A percentile compares a stretch with the other conserved stretches of the same genome.
Evolutionary conservation across 2,797 vertebrate genomes (phyloP).

Genomic region (Philypnodon macrostomus): DNA sequence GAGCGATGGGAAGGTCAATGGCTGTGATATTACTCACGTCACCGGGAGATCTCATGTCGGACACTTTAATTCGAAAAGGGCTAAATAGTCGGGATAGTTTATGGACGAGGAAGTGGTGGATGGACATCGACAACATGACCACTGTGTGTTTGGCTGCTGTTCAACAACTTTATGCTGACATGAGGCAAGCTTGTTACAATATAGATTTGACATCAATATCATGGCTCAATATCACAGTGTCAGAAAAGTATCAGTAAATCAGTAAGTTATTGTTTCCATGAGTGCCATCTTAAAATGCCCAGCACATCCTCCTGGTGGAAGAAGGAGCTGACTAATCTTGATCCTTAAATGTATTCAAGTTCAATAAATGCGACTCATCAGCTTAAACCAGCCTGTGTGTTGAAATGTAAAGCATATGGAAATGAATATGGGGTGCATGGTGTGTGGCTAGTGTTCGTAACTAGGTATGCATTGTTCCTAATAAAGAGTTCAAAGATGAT

Average conservation of each 20-base stretch:
- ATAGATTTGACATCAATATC: background rate
- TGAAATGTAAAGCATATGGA: conserved; percentile 85
- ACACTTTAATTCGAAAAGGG: conserved; percentile 58
- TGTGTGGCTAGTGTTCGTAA: background rate
- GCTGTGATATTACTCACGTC: conserved; percentile 47
- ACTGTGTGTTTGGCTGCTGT: conserved; percentile 4
- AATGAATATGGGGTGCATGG: conserved; percentile 72
- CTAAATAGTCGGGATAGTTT: conserved; percentile 59
- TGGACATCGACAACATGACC: conserved; percentile 34
- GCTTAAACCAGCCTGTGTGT: conserved; percentile 81
- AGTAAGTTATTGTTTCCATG: conserved; percentile 50
- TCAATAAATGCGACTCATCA: conserved; percentile 92
- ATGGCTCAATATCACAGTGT: too few species aligned
- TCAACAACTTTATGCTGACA: background rate
- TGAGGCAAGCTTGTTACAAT: conserved; percentile 1
- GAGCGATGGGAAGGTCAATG: conserved; percentile 68
- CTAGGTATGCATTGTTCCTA: too few species aligned
- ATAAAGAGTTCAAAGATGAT: too few species aligned
- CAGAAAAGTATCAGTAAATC: too few species aligned
- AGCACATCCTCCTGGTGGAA: conserved; percentile 74
- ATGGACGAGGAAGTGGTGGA: conserved; percentile 48
- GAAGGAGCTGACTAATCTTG: conserved; percentile 87
- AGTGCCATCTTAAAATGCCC: conserved; percentile 58
- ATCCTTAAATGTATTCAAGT: conserved; percentile 88
- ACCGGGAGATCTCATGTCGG: conserved; percentile 43